A percentile compares a stretch with the other conserved stretches of the same genome.
phyloP scores from a whole-genome alignment of 2,888 invertebrate species.

The Ectemnius continuus region DNA sequence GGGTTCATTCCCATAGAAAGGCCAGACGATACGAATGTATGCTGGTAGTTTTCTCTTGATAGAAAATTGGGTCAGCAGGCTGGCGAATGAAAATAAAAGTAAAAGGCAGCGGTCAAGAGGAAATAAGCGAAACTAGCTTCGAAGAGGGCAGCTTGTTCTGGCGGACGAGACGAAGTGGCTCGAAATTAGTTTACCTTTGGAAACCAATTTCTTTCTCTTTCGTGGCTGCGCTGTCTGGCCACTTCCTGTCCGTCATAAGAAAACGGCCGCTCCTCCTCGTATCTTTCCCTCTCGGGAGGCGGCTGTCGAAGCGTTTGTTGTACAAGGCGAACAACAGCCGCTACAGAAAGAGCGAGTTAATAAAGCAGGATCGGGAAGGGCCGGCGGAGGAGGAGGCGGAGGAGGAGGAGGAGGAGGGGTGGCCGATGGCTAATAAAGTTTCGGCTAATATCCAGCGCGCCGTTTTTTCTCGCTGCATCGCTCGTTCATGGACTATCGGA shows the following conservation, averaged over 20 bases:
- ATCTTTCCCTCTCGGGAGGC: background rate
- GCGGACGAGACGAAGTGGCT: conserved; percentile 50
- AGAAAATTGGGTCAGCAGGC: conserved; percentile 64
- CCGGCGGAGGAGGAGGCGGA: too few relatives aligned
- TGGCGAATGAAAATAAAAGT: conserved; percentile 26
- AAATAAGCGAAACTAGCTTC: conserved; percentile 22
- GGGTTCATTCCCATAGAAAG: conserved; percentile 9
- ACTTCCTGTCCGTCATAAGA: conserved; percentile 49
- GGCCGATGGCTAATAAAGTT: background rate
- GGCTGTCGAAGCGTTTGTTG: background rate
- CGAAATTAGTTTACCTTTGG: conserved; percentile 68
- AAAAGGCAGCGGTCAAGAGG: conserved; percentile 11
- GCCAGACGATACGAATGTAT: conserved; percentile 29
- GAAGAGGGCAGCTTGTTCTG: conserved; percentile 41
- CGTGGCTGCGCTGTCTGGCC: conserved; percentile 38
- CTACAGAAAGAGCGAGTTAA: background rate
- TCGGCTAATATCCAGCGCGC: background rate
- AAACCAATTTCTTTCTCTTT: conserved; percentile 63
- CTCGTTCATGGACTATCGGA: background rate
- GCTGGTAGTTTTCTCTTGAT: conserved; percentile 25
- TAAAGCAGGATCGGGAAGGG: background rate
- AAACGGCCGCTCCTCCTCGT: conserved; percentile 14
- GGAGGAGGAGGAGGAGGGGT: too few relatives aligned
- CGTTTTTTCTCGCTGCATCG: background rate
- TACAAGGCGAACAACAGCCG: background rate